Evolutionary conservation across 2,888 invertebrate genomes (phyloP).

Genomic region (Hoplodrina blanda): DNA sequence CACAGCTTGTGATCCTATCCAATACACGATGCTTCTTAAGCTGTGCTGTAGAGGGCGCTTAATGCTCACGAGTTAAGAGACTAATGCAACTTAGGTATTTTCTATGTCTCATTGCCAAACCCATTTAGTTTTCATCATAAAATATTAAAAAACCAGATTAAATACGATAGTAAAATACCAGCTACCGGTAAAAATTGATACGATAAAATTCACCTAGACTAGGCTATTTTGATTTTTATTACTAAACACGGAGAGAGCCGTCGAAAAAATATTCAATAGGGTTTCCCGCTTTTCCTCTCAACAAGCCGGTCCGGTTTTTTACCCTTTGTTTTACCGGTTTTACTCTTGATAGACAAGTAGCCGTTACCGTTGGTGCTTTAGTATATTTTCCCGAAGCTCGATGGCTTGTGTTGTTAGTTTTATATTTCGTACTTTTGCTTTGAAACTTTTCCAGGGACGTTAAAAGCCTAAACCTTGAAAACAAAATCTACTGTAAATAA

Average conservation of each 20-base stretch:
- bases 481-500: background rate
- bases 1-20: background rate
- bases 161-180: too few relatives aligned
- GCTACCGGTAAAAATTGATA: background rate
- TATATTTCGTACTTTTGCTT: conserved; percentile 27
- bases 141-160: background rate
- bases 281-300: conserved; percentile 31
- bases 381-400: conserved; percentile 25
- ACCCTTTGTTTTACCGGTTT: conserved; percentile 24
- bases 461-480: background rate
- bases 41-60: conserved; percentile 40
- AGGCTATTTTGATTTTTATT: conserved; percentile 5
- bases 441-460: background rate
- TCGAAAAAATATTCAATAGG: conserved; percentile 27
- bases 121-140: background rate
- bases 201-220: background rate
- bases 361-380: conserved; percentile 22
- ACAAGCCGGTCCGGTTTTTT: conserved; percentile 29
- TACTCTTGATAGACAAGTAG: conserved; percentile 47
- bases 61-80: background rate
- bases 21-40: conserved; percentile 1
- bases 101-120: background rate
- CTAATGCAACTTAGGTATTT: background rate
- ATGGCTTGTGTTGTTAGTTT: background rate
- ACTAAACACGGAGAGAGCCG: conserved; percentile 8